phyloP scores from a whole-genome alignment of 1,140 invertebrate genomes.

The Bombyx mori region ASM3026992v2 NC_085127.1:4299001-4299500 shows the following conservation, averaged over 20 bases:
- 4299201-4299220: conserved; percentile 40
- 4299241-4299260: conserved; percentile 72
- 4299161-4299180: conserved; percentile 16
- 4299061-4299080: conserved; percentile 22
- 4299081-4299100: neutral
- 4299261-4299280: conserved; percentile 75
- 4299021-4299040: conserved; percentile 21
- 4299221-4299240: conserved; percentile 72
- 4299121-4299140: conserved; percentile 24
- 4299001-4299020: conserved; percentile 26
- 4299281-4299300: conserved; percentile 75
- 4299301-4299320: conserved; percentile 54
- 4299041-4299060: conserved; percentile 27
- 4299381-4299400: conserved; percentile 56
- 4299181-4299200: conserved; percentile 43
- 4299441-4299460: conserved; percentile 8
- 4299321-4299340: conserved; percentile 68
- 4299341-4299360: conserved; percentile 77
- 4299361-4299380: conserved; percentile 76
- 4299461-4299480: neutral
- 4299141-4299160: conserved; percentile 20
- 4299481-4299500: too few species aligned
- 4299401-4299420: conserved; percentile 33
- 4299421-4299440: conserved; percentile 37
- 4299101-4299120: conserved; percentile 13